Conservation (phyloP, 2,113 vertebrate genomes). For the Riparia riparia region DNA sequence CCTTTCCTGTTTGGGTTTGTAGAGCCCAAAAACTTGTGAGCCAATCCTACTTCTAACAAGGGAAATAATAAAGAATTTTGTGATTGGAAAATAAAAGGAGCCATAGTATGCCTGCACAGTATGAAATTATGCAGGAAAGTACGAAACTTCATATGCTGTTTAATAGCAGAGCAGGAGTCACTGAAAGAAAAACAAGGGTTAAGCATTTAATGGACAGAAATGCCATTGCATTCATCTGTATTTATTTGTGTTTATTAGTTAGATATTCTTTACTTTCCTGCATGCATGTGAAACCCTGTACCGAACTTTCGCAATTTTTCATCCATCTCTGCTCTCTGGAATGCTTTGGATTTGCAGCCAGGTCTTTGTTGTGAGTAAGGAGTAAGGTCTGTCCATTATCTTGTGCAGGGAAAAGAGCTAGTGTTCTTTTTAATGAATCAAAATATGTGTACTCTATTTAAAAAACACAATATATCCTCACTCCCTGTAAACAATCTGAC, state of each 20-base stretch:
- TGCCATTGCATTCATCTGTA: not conserved
- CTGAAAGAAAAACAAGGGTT: not conserved
- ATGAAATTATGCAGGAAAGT: not conserved
- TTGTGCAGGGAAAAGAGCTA: conserved; percentile 34
- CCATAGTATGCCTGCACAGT: not conserved
- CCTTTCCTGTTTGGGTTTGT: not conserved
- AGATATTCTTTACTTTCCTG: not conserved
- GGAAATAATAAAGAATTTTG: not conserved
- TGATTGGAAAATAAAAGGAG: not conserved
- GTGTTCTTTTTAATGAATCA: conserved; percentile 38
- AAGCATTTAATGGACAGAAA: not conserved
- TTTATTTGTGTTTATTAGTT: not conserved
- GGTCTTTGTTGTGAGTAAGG: not conserved
- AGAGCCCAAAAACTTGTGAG: not conserved
- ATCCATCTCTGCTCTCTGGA: not conserved
- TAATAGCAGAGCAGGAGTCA: not conserved
- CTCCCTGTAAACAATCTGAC: conserved; percentile 74
- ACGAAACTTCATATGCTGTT: not conserved
- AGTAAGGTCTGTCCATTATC: not conserved
- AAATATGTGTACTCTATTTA: conserved; percentile 69
- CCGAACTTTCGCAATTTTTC: not conserved
- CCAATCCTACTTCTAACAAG: not conserved
- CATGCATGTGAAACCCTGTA: not conserved
- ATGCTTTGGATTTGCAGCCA: not conserved
- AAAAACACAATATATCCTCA: conserved; percentile 71